Base-by-base conservation (phyloP, 2,797 vertebrate species). In the Amniataba percoides region DNA sequence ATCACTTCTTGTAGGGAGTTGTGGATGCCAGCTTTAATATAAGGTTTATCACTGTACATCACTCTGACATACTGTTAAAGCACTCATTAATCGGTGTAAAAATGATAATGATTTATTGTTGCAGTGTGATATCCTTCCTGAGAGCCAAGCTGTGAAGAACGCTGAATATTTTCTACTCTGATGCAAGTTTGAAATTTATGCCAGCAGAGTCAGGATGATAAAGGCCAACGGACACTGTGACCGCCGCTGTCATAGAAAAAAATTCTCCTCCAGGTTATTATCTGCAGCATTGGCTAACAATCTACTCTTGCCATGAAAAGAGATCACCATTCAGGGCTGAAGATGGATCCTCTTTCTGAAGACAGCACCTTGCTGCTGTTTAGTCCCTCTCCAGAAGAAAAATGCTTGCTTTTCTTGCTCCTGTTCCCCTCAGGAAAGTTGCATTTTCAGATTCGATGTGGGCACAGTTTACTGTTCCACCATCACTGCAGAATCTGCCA, bases 111-210 rank as follows among this genome's bases (percentile, higher is more conserved):
- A n/a, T 34, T 16, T 42, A 11, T 49, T 9, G 6, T n/a, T 49
- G 25, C 7, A 53, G 43, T 34, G 40, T 60, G 2, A 65, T 25
- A 70, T 77, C 52, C 19, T 4, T 19, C 3, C 23, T 14, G 19
- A 31, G 18, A 16, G 52, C 46, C 36, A 58, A 18, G 3, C 21
- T 39, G 48, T n/a, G 31, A 74, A 65, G 16, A 59, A 49, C 23
- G 1, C 31, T 82, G 63, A 73, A 68, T 66, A 43, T 53, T 67
- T 14, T 51, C 31, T 45, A 16, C 34, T 55, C 46, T 45, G 21
- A 31, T 36, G 19, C 23, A 64, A 58, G 15, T 31, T 62, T 48
- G 40, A 18, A 58, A 45, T 27, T 36, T 39, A 51, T 45, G 63
- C 34, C 31, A 48, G 48, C 12, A 57, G 21, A 7, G 2, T 34